phyloP scores from a whole-genome alignment of 1,140 invertebrate species.

The Callitettix versicolor region DNA sequence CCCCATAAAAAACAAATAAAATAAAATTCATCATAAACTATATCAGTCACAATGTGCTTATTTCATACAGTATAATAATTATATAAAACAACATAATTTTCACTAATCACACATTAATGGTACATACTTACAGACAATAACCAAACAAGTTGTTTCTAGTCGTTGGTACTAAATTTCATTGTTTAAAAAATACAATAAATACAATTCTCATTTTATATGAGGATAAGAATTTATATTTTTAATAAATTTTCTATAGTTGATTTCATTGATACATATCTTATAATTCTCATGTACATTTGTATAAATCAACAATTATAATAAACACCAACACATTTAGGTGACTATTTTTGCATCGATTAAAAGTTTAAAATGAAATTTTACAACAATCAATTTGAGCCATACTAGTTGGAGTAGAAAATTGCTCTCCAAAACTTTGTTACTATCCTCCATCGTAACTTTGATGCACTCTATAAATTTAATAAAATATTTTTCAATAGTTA shows the following conservation, averaged over 20 bases:
- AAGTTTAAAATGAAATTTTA: not conserved
- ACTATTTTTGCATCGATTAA: not conserved
- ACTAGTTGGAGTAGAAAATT: constrained; percentile 6
- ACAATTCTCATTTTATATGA: constrained; percentile 4
- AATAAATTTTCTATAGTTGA: constrained; percentile 15
- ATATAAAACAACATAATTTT: constrained; percentile 19
- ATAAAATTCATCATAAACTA: constrained; percentile 18
- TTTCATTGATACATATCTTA: constrained; percentile 14
- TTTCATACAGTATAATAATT: constrained; percentile 17
- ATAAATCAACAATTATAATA: constrained; percentile 14
- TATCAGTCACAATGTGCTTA: constrained; percentile 15
- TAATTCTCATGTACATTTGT: constrained; percentile 18
- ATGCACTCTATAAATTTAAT: not conserved
- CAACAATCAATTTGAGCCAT: not conserved
- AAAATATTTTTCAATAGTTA: constrained; percentile 3
- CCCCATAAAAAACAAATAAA: constrained; percentile 18
- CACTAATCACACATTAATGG: constrained; percentile 14
- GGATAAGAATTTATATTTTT: constrained; percentile 7
- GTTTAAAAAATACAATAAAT: constrained; percentile 21
- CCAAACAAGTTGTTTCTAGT: constrained; percentile 15
- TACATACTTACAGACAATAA: constrained; percentile 14
- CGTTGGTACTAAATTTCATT: constrained; percentile 19
- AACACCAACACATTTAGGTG: constrained; percentile 11
- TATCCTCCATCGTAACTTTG: constrained; percentile 1
- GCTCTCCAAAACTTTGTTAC: not conserved